A percentile compares a stretch with the other conserved stretches of the same genome.
Evolutionary conservation across 2,113 vertebrate genomes (phyloP).

Genomic region (Pteronura brasiliensis): DNA sequence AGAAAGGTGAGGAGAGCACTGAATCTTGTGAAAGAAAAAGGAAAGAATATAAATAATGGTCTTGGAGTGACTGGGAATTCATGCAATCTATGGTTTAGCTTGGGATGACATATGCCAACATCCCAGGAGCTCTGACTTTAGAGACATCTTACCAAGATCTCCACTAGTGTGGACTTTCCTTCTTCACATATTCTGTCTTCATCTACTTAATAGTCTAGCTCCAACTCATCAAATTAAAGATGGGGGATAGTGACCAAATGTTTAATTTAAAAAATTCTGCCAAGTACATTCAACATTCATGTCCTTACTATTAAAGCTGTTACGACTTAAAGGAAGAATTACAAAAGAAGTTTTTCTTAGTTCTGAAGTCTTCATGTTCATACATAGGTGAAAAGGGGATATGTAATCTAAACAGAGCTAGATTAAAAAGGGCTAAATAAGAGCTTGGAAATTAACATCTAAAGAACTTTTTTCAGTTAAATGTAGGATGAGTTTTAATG

Average conservation of each 20-base stretch:
- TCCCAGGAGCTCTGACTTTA: background rate
- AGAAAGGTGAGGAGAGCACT: background rate
- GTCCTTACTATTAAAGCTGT: background rate
- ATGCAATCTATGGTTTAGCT: background rate
- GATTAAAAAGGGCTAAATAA: background rate
- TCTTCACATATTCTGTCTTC: conserved; percentile 12
- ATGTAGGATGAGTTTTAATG: background rate
- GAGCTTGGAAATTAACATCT: background rate
- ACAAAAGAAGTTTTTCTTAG: background rate
- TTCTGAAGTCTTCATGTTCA: background rate
- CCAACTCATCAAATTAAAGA: conserved; percentile 10
- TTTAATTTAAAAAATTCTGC: background rate
- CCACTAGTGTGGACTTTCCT: background rate
- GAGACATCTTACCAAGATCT: background rate
- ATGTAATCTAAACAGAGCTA: background rate
- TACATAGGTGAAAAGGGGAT: background rate
- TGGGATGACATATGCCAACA: background rate
- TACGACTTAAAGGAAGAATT: conserved; percentile 8
- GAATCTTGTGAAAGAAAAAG: background rate
- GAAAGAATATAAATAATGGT: background rate
- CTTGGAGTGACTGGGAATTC: background rate
- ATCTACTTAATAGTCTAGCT: background rate
- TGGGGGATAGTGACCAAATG: background rate
- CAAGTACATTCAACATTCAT: background rate
- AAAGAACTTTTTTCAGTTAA: background rate